Evolutionary conservation across 2,113 vertebrate species (phyloP).

Genomic region (Hyla sarda): DNA sequence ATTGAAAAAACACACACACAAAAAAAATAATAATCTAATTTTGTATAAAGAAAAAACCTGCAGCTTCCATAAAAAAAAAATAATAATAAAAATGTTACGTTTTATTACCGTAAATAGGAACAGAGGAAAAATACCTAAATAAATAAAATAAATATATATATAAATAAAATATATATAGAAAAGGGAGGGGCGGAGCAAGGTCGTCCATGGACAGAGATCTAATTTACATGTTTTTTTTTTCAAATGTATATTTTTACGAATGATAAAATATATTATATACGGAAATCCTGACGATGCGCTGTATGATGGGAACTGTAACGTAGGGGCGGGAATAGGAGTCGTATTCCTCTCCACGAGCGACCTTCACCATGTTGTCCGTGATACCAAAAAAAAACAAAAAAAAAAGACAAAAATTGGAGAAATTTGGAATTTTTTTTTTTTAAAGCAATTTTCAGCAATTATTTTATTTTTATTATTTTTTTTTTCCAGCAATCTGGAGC

Average conservation of each 20-base stretch:
- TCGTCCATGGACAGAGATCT: slow-evolving; percentile 1
- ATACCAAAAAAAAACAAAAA: neutral
- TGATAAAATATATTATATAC: slow-evolving; percentile 23
- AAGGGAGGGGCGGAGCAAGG: neutral
- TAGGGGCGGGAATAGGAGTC: neutral
- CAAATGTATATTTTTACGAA: slow-evolving; percentile 56
- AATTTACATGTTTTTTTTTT: slow-evolving; percentile 47
- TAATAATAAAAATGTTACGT: neutral
- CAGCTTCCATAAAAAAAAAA: slow-evolving; percentile 2
- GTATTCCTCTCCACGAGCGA: neutral
- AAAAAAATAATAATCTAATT: slow-evolving; percentile 21
- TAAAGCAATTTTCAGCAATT: neutral
- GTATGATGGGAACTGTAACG: neutral
- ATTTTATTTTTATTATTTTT: neutral
- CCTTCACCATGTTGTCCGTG: neutral
- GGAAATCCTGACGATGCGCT: slow-evolving; percentile 34
- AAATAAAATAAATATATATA: too few species aligned
- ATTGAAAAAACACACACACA: neutral
- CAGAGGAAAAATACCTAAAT: neutral
- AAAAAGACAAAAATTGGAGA: too few species aligned
- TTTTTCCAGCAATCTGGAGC: neutral
- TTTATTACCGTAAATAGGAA: neutral
- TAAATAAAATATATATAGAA: neutral
- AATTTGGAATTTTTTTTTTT: neutral
- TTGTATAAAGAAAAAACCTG: slow-evolving; percentile 18